Evolutionary conservation across 2,113 vertebrate genomes (phyloP).

Genomic region (Pteronura brasiliensis): DNA sequence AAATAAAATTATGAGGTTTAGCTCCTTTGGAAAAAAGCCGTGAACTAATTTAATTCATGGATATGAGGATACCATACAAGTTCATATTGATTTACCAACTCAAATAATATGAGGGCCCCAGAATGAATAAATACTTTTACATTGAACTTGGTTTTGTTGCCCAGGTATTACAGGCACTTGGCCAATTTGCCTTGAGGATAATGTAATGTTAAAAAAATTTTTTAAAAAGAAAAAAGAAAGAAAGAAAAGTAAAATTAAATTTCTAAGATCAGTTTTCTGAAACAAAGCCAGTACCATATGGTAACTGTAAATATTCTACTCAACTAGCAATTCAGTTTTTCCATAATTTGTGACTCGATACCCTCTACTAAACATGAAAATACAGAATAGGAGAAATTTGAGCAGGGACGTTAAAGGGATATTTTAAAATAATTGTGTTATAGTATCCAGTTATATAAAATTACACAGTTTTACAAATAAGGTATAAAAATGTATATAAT

Average conservation of each 20-base stretch:
- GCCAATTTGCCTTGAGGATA: conserved; percentile 6
- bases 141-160: conserved; percentile 34
- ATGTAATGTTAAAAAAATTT: background rate
- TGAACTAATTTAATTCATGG: conserved; percentile 24
- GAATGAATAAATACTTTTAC: conserved; percentile 26
- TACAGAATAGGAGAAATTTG: background rate
- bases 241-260: background rate
- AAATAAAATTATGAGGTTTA: conserved; percentile 24
- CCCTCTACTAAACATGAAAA: background rate
- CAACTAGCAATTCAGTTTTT: background rate
- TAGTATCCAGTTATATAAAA: background rate
- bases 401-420: background rate
- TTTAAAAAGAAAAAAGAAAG: no score
- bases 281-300: background rate
- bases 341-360: background rate
- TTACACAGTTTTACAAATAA: background rate
- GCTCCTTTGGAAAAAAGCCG: background rate
- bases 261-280: conserved; percentile 1
- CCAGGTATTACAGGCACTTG: background rate
- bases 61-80: background rate
- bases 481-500: background rate
- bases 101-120: background rate
- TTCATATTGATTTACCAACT: conserved; percentile 23
- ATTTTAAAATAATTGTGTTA: background rate
- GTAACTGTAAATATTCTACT: conserved; percentile 45